Base-by-base conservation (phyloP, 2,797 vertebrate species). In the Sorex maritimensis region DNA sequence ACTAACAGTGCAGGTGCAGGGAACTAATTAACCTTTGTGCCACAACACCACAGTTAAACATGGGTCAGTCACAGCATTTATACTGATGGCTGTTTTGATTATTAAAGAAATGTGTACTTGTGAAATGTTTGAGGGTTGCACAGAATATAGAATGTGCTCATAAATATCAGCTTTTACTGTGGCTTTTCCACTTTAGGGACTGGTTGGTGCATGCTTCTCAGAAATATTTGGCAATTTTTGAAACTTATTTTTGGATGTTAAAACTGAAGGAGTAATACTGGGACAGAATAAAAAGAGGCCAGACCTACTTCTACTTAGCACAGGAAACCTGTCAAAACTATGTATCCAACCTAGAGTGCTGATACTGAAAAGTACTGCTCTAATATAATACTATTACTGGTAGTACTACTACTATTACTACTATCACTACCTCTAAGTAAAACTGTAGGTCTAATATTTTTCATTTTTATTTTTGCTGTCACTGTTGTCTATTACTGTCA, bases 81-180 rank as follows among this genome's bases (percentile, higher is more conserved):
- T 1, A 61, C 21, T n/a, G 58, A 71, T 84, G 13, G 74, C 61
- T 15, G 74, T 77, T 67, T 86, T 61, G 75, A 68, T 55, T 14
- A 84, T 87, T 81, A 77, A 86, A n/a, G 82, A 28, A 9, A 77
- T 84, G 71, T 84, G 12, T 75, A 61, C 5, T 79, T 83, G 6
- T 24, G 30, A 82, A 86, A 24, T 75, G 13, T 15, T 71, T 89
- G 41, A 81, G 46, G 23, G 65, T 75, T 24, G 2, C 24, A 79
- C 65, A 41, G 6, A 14, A 41, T 6, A 15, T 23, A 15, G n/a
- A 4, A 38, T 4, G 2, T 74, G 68, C 58, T 49, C 23, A 74
- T 8, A 79, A 38, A 81, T 15, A 65, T 2, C 19, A 49, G n/a
- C 4, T 88, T 78, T 52, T 69, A 14, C 1, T 26, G 13, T 63